Evolutionary conservation across 2,888 invertebrate genomes (phyloP).

Genomic region (Pseudococcus viburni): DNA sequence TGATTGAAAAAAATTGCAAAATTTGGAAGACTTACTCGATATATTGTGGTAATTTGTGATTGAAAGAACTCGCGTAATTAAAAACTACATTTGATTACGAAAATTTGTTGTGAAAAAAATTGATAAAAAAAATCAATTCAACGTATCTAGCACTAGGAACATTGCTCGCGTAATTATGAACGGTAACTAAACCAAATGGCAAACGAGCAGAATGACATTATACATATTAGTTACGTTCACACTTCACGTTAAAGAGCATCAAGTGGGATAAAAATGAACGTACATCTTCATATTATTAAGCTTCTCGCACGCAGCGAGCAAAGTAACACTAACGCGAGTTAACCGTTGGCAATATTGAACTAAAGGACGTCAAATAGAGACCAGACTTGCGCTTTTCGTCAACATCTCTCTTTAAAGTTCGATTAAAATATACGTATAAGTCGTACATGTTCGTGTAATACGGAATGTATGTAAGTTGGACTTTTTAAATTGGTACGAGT

Average conservation of each 20-base stretch:
- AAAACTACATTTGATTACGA: constrained; percentile 39
- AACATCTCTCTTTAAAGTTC: constrained; percentile 23
- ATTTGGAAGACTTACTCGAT: constrained; percentile 23
- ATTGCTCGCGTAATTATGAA: constrained; percentile 47
- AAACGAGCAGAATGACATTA: constrained; percentile 43
- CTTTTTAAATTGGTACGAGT: neutral
- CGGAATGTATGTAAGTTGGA: neutral
- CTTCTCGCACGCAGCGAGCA: constrained; percentile 53
- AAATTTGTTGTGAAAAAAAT: neutral
- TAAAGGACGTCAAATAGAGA: constrained; percentile 35
- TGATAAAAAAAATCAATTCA: constrained; percentile 2
- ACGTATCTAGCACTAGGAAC: constrained; percentile 13
- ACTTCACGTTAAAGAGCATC: constrained; percentile 52
- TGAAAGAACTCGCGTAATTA: neutral
- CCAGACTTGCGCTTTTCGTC: constrained; percentile 53
- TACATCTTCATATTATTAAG: constrained; percentile 20
- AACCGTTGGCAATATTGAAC: constrained; percentile 43
- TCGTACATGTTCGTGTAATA: neutral
- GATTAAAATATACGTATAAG: constrained; percentile 25
- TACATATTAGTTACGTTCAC: constrained; percentile 44
- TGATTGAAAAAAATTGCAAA: constrained; percentile 3
- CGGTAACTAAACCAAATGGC: constrained; percentile 54
- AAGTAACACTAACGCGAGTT: constrained; percentile 32
- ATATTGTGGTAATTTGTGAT: neutral
- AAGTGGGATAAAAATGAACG: constrained; percentile 56